Evolutionary conservation across 2,888 invertebrate species (phyloP), one percentile per base, ranked within the genome.

Genomic region (Chydorus sphaericus): DNA sequence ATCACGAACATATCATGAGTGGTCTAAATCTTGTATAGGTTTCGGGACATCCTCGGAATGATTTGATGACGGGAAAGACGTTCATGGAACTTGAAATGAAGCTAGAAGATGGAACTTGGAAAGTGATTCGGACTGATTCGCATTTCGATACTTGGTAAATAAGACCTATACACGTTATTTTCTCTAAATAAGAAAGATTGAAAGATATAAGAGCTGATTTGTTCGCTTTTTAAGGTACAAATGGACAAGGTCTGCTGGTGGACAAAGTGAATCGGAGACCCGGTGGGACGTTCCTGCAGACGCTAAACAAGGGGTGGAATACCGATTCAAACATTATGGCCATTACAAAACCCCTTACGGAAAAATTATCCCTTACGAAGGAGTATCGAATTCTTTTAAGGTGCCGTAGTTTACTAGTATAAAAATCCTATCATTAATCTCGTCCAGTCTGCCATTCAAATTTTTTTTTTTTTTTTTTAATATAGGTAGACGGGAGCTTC

Each of bases 61-160:
- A 83, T 69, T 69, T 83, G 2, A 80, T 81, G 64, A 80, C 82
- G 60, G 87, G 81, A 30, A 78, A 78, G 57, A 82, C 83, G 55
- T 91, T 81, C 70, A 73, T 83, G 48, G 73, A 78, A 0, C 76
- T 91, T 4, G 89, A 90, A 60, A 61, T 58, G 37, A 57, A 59
- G n/a, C 57, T 60, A n/a, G 54, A 59, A 11, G 52, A 55, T 16
- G 59, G 56, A 16, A 54, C 79, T 57, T 91, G 89, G 89, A 72
- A 72, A 38, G 71, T 80, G 0, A 73, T 85, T 7, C 83, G 85
- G 8, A 87, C 83, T 0, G 91, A 91, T 67, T 86, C 84, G 20
- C 81, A 82, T 65, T 90, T 89, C 88, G 87, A 89, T 66, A 91
- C 90, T 10, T 86, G 76, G 90, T 89, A 71, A 69, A 10, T 36